These are phyloP conservation scores for Urocyon cinereoargenteus DNA, from an alignment of 2,797 vertebrate species.

Conservation along the genomic window DNA sequence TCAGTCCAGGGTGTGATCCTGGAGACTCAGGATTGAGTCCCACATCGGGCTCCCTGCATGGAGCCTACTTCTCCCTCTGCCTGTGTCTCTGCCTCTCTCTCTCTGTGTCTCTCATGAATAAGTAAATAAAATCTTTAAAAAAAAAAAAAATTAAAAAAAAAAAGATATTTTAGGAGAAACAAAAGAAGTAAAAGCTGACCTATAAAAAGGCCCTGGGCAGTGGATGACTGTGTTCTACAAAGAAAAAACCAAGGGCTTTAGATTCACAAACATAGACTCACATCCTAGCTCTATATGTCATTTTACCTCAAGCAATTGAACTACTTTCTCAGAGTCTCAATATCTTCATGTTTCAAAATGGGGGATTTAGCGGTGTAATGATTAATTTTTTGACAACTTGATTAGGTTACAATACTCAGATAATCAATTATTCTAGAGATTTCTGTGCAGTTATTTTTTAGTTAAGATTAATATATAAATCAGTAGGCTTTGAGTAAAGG, in stretches of 20 bases:
- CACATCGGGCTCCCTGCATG: too few relatives aligned
- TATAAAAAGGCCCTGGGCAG: background rate
- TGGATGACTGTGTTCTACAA: background rate
- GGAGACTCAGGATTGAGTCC: too few relatives aligned
- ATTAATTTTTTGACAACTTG: background rate
- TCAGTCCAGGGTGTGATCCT: too few relatives aligned
- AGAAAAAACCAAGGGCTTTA: background rate
- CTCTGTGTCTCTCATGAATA: too few relatives aligned
- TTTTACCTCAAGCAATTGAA: background rate
- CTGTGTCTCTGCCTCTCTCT: too few relatives aligned
- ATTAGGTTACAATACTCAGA: background rate
- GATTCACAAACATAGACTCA: background rate
- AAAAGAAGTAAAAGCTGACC: background rate
- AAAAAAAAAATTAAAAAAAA: too few relatives aligned
- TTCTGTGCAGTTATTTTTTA: background rate
- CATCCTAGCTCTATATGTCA: background rate
- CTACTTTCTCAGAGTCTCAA: background rate
- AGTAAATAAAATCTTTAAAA: too few relatives aligned
- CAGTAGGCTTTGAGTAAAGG: background rate
- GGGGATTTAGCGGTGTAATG: background rate
- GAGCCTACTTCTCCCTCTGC: too few relatives aligned
- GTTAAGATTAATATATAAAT: background rate
- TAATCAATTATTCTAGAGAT: constrained; percentile 16
- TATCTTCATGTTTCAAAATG: background rate
- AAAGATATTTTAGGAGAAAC: background rate